These are phyloP conservation scores for Silurus meridionalis DNA, from an alignment of 2,113 vertebrate species.

Conservation along the genomic window DNA sequence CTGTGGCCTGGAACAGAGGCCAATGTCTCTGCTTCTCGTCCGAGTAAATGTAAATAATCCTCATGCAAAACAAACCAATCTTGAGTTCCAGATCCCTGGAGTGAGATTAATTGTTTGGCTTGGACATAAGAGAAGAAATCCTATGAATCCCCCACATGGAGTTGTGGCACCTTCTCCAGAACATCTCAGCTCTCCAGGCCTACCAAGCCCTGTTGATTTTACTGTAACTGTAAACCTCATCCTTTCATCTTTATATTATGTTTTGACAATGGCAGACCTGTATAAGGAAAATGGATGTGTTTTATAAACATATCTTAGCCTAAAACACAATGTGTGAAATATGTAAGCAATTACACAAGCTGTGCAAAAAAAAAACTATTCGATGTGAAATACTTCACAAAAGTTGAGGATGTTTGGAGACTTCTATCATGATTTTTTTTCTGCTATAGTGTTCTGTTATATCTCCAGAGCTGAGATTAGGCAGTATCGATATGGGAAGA, in stretches of 20 bases:
- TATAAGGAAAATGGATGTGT: constrained; percentile 40
- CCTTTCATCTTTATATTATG: constrained; percentile 51
- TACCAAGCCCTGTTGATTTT: constrained; percentile 48
- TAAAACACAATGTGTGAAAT: constrained; percentile 26
- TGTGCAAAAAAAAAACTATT: neutral
- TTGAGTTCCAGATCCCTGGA: constrained; percentile 43
- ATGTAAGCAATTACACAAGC: constrained; percentile 38
- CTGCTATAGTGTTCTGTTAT: neutral
- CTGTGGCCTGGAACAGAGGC: constrained; percentile 2
- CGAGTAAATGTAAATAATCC: constrained; percentile 48
- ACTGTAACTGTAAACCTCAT: constrained; percentile 42
- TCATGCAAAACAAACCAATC: constrained; percentile 41
- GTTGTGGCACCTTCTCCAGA: constrained; percentile 49
- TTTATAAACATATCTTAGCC: constrained; percentile 20
- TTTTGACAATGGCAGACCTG: constrained; percentile 37
- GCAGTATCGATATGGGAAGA: neutral
- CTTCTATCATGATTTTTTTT: neutral
- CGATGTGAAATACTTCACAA: neutral
- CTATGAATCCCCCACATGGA: constrained; percentile 55
- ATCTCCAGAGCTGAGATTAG: neutral
- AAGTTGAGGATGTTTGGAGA: neutral
- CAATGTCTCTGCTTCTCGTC: constrained; percentile 19
- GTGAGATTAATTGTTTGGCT: constrained; percentile 58
- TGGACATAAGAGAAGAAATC: constrained; percentile 46
- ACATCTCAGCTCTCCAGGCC: constrained; percentile 40